These are phyloP conservation scores for Sebastes ruberrimus DNA, from an alignment of 2,797 vertebrate genomes.

Conservation along the genomic window DNA sequence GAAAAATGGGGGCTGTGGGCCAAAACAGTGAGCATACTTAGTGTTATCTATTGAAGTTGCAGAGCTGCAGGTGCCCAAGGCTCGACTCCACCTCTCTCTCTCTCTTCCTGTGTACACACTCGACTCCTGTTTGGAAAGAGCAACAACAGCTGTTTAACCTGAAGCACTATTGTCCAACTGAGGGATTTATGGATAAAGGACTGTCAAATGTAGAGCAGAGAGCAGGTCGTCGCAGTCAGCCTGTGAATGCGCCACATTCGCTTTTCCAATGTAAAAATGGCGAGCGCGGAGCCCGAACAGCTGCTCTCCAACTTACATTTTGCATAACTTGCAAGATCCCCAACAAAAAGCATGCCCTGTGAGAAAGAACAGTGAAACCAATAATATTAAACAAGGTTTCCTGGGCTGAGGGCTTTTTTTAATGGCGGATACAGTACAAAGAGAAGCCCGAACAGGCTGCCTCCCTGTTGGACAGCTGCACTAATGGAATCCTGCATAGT, in stretches of 20 bases:
- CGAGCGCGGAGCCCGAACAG: conserved; percentile 20
- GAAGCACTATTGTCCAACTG: conserved; percentile 65
- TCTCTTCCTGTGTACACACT: conserved; percentile 65
- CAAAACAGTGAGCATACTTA: conserved; percentile 47
- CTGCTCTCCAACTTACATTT: conserved; percentile 50
- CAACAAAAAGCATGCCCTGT: conserved; percentile 44
- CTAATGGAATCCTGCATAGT: conserved; percentile 62
- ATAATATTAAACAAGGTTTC: conserved; percentile 35
- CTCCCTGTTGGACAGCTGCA: conserved; percentile 59
- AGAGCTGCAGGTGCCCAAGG: conserved; percentile 57
- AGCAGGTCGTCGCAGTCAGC: conserved; percentile 11
- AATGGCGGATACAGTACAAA: conserved; percentile 30
- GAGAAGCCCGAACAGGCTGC: conserved; percentile 45
- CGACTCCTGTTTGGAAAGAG: conserved; percentile 57
- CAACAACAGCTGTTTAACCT: conserved; percentile 78
- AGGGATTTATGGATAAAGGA: conserved; percentile 69
- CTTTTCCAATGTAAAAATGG: conserved; percentile 32
- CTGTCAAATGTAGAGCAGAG: conserved; percentile 38
- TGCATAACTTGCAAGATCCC: conserved; percentile 43
- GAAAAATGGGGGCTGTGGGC: conserved; percentile 23
- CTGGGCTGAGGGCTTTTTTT: conserved; percentile 26
- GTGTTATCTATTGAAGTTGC: conserved; percentile 70
- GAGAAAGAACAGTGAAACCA: conserved; percentile 40
- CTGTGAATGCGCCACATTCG: background rate
- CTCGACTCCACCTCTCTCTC: conserved; percentile 26